phyloP scores from a whole-genome alignment of 1,140 invertebrate genomes.

The Penaeus indicus region DNA sequence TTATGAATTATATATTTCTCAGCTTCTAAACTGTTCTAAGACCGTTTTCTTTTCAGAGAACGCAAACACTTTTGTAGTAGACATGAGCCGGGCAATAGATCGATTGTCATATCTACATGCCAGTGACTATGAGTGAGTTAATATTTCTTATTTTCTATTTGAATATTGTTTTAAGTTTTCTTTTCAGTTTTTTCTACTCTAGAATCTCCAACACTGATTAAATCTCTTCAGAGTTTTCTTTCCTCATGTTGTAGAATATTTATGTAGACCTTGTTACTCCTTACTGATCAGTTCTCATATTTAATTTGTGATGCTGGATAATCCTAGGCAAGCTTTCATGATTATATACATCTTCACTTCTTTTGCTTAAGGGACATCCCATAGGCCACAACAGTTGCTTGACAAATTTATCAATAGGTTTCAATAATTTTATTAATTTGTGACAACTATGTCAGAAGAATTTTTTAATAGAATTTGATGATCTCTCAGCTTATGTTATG shows the following conservation, averaged over 20 bases:
- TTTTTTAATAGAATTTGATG: no score
- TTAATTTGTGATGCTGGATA: not conserved
- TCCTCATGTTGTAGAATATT: no score
- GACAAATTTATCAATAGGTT: no score
- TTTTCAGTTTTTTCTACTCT: not conserved
- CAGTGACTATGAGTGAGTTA: constrained; percentile 21
- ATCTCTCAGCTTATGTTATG: no score
- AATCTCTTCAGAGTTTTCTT: no score
- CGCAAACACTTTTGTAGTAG: not conserved
- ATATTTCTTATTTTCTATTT: not conserved
- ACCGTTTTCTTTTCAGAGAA: constrained; percentile 10
- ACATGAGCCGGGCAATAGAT: not conserved
- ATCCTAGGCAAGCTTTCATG: not conserved
- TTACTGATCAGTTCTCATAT: not conserved
- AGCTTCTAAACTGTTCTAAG: not conserved
- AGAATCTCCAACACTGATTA: not conserved
- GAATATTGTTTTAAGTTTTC: not conserved
- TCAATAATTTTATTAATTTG: no score
- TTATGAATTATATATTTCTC: not conserved
- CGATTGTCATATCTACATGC: constrained; percentile 32
- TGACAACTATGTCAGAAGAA: no score
- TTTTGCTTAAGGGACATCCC: not conserved
- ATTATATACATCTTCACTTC: not conserved
- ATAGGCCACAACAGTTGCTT: no score
- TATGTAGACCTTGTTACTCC: no score